Evolutionary conservation across 2,888 invertebrate genomes (phyloP).

Genomic region (Drosophila conformis): DNA sequence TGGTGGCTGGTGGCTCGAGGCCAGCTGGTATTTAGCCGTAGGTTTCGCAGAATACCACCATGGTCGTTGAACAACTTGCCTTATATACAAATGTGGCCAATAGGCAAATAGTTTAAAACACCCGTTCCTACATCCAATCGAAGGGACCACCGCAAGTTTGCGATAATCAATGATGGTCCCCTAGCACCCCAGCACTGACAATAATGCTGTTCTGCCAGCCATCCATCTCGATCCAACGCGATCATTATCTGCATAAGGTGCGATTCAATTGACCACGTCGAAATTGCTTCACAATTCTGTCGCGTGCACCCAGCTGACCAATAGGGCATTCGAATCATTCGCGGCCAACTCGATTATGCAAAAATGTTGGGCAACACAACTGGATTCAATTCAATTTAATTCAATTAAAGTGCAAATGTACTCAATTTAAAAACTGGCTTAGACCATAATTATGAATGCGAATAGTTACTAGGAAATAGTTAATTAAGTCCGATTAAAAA

Average conservation of each 20-base stretch:
- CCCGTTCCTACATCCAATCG: slow-evolving; percentile 30
- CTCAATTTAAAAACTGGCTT: neutral
- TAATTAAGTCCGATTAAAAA: neutral
- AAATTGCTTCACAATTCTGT: slow-evolving; percentile 27
- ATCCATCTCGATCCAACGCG: neutral
- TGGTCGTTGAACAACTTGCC: slow-evolving; percentile 39
- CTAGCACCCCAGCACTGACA: neutral
- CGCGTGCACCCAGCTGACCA: neutral
- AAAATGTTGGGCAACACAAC: neutral
- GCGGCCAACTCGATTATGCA: neutral
- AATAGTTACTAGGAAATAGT: neutral
- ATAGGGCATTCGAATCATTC: slow-evolving; percentile 24
- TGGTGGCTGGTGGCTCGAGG: slow-evolving; percentile 2
- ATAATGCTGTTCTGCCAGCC: slow-evolving; percentile 3
- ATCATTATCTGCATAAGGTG: slow-evolving; percentile 73
- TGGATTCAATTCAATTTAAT: neutral
- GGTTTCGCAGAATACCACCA: slow-evolving; percentile 67
- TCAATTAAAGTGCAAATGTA: neutral
- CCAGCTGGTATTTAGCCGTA: neutral
- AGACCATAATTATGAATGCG: neutral
- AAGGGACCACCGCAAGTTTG: slow-evolving; percentile 37
- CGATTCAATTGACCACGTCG: slow-evolving; percentile 53
- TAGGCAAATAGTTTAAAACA: slow-evolving; percentile 70
- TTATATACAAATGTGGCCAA: slow-evolving; percentile 29
- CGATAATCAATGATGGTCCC: neutral